These are phyloP conservation scores for Anguilla megastoma DNA, from an alignment of 2,797 vertebrate species.

Conservation along the genomic window DNA sequence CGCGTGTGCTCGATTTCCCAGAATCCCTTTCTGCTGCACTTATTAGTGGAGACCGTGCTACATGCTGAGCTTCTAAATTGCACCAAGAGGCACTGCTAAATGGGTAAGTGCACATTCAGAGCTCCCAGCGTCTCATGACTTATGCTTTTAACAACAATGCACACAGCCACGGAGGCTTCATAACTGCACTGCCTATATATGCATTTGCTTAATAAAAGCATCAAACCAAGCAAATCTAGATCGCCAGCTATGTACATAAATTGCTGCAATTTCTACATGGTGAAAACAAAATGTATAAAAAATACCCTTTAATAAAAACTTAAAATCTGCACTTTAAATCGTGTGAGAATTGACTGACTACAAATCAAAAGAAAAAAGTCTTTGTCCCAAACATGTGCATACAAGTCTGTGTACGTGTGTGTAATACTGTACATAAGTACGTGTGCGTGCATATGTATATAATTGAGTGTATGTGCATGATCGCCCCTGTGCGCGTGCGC, in stretches of 20 bases:
- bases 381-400: background rate
- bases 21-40: constrained; percentile 2
- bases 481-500: background rate
- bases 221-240: too few species aligned
- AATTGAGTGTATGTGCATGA: too few species aligned
- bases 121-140: background rate
- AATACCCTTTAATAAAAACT: background rate
- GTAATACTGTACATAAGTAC: too few species aligned
- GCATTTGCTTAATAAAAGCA: too few species aligned
- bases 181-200: too few species aligned
- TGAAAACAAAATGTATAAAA: too few species aligned
- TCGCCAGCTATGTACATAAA: too few species aligned
- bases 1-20: background rate
- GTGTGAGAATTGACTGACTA: background rate
- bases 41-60: background rate
- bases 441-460: too few species aligned
- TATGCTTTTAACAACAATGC: background rate
- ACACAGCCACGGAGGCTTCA: background rate
- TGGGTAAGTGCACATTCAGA: background rate
- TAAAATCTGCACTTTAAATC: background rate
- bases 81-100: background rate
- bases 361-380: too few species aligned
- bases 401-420: background rate
- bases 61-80: constrained; percentile 8
- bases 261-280: too few species aligned